These are phyloP conservation scores for Oreochromis niloticus DNA, from an alignment of 2,113 vertebrate genomes.

Conservation along the genomic window DNA sequence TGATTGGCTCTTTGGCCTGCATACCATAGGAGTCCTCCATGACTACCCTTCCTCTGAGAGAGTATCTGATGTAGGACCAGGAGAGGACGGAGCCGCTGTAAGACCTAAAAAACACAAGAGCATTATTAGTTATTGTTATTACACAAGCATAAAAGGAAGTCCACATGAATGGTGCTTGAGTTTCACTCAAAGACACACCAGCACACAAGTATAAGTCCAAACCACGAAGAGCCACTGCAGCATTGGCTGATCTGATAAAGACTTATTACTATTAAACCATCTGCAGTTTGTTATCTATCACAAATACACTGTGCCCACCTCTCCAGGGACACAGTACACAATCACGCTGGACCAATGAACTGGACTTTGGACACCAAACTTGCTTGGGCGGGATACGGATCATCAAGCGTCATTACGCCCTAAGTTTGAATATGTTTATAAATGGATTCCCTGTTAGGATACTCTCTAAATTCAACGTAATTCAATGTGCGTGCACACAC, in stretches of 20 bases:
- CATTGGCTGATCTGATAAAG: not conserved
- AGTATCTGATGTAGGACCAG: constrained; percentile 14
- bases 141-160: not conserved
- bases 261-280: not conserved
- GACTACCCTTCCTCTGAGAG: not conserved
- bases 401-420: not conserved
- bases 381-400: not conserved
- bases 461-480: not conserved
- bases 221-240: not conserved
- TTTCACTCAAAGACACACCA: not conserved
- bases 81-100: not conserved
- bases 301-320: not conserved
- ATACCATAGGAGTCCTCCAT: not conserved
- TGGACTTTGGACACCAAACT: not conserved
- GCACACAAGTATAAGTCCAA: not conserved
- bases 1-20: not conserved
- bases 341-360: not conserved
- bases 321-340: not conserved
- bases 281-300: not conserved
- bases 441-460: not conserved
- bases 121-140: not conserved
- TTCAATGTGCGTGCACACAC: not conserved
- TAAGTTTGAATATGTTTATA: not conserved
- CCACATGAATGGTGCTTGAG: not conserved
- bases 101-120: not conserved